phyloP scores from a whole-genome alignment of 1,140 invertebrate genomes.

The Hermetia illucens region DNA sequence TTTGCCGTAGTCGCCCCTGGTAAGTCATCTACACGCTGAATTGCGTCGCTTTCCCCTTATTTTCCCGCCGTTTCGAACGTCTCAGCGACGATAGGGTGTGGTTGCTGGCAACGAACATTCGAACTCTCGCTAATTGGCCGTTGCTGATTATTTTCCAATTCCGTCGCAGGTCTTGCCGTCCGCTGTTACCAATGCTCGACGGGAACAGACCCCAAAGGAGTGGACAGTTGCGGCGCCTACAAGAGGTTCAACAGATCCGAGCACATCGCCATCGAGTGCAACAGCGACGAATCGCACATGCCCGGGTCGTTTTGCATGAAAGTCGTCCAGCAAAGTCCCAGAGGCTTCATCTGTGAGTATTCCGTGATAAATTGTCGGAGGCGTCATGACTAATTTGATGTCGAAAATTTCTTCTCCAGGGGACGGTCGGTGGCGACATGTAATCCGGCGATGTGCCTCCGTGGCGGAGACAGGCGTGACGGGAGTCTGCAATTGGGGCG shows the following conservation, averaged over 20 bases:
- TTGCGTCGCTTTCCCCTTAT: no score
- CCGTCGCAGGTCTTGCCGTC: slow-evolving; percentile 43
- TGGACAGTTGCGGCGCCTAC: slow-evolving; percentile 80
- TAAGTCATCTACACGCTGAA: no score
- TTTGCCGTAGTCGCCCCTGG: no score
- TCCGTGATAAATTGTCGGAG: no score
- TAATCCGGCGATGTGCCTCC: slow-evolving; percentile 77
- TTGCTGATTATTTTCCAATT: slow-evolving; percentile 3
- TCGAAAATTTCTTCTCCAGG: slow-evolving; percentile 36
- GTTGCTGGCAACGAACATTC: no score
- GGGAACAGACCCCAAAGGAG: slow-evolving; percentile 52
- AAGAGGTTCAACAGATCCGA: slow-evolving; percentile 60
- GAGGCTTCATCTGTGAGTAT: slow-evolving; percentile 77
- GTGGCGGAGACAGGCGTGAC: slow-evolving; percentile 81
- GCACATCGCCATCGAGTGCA: slow-evolving; percentile 77
- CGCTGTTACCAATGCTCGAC: slow-evolving; percentile 82
- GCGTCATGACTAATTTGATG: background rate
- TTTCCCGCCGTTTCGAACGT: no score
- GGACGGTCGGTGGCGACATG: slow-evolving; percentile 86
- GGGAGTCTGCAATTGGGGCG: slow-evolving; percentile 87
- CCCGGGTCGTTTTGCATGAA: slow-evolving; percentile 92
- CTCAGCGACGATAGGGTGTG: no score
- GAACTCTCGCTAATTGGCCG: no score
- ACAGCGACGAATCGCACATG: slow-evolving; percentile 74
- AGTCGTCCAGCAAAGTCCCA: slow-evolving; percentile 72